Evolutionary conservation across 2,797 vertebrate genomes (phyloP).

Genomic region (Acanthiza pusilla): DNA sequence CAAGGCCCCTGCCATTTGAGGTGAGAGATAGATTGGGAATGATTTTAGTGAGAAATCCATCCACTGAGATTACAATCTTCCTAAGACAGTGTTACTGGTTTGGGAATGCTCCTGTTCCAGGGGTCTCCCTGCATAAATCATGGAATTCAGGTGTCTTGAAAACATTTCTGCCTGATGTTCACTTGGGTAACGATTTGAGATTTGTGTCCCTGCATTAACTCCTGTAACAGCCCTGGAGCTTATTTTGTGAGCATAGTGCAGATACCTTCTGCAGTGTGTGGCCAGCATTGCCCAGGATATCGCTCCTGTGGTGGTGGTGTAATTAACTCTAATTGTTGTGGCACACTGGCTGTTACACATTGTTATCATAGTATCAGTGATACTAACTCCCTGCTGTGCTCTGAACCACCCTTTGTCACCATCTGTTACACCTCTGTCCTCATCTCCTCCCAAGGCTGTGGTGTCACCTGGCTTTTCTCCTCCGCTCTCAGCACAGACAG

Average conservation of each 20-base stretch:
- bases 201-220: neutral
- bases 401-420: neutral
- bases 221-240: neutral
- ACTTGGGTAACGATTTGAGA: fast-evolving
- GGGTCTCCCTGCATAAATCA: neutral
- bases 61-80: neutral
- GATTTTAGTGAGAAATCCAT: neutral
- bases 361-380: neutral
- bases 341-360: fast-evolving
- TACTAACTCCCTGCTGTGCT: neutral
- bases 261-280: neutral
- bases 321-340: neutral
- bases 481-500: fast-evolving
- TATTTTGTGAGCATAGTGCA: neutral
- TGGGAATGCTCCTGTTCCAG: neutral
- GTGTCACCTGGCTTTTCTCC: neutral
- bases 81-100: neutral
- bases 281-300: neutral
- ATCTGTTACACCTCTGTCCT: neutral
- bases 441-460: neutral
- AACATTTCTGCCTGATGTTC: neutral
- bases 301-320: neutral
- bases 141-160: neutral
- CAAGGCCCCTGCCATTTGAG: neutral
- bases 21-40: neutral